Conservation (phyloP, 2,113 vertebrate genomes). For the Hyperopisus bebe region DNA sequence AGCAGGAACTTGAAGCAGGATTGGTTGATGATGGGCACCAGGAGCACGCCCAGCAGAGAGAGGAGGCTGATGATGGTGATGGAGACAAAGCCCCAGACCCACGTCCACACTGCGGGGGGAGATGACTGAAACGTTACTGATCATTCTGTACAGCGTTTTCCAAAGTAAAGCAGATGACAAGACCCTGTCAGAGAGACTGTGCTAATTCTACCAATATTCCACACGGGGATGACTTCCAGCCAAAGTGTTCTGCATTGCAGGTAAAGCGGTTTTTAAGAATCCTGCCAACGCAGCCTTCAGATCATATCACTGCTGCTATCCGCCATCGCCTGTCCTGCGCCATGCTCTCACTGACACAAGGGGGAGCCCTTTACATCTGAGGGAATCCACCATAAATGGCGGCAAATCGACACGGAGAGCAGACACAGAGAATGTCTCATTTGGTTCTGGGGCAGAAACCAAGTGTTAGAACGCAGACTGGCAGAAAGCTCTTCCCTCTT, state of each 20-base stretch:
- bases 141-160: neutral
- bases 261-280: neutral
- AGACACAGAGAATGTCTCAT: neutral
- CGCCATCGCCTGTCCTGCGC: neutral
- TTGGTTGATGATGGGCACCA: conserved; percentile 94
- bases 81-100: conserved; percentile 91
- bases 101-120: conserved; percentile 74
- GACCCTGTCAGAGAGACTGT: neutral
- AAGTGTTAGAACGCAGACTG: neutral
- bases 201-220: neutral
- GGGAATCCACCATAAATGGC: neutral
- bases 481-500: neutral
- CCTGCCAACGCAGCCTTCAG: neutral
- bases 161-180: neutral
- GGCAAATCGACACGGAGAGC: neutral
- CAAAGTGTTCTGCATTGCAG: neutral
- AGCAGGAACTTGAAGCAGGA: conserved; percentile 98
- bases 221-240: neutral
- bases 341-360: neutral
- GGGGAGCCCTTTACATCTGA: neutral
- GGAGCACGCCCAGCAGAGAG: conserved; percentile 88
- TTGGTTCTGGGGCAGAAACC: neutral
- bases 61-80: conserved; percentile 98
- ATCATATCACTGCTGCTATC: neutral
- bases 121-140: neutral